Evolutionary conservation across 2,797 vertebrate genomes (phyloP).

Genomic region (Otolemur crassicaudatus): DNA sequence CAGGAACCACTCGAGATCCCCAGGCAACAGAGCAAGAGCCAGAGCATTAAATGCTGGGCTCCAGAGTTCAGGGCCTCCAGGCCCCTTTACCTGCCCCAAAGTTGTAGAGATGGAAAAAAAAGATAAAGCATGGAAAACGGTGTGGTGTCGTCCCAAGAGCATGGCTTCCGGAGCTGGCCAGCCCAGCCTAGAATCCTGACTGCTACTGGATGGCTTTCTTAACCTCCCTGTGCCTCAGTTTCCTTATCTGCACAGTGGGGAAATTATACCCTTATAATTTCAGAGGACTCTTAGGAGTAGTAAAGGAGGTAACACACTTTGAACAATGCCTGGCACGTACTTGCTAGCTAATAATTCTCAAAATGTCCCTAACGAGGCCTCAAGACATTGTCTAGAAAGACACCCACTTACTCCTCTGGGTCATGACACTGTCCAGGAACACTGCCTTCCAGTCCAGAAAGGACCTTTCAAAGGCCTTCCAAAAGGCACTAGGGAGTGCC

Average conservation of each 20-base stretch:
- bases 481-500: neutral
- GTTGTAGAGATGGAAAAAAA: neutral
- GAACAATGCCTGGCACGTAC: neutral
- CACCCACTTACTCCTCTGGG: neutral
- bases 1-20: no score
- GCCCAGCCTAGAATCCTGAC: neutral
- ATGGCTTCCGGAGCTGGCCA: neutral
- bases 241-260: neutral
- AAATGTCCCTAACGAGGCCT: neutral
- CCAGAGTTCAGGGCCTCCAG: neutral
- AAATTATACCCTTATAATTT: neutral
- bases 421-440: neutral
- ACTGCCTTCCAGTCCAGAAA: neutral
- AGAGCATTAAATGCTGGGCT: neutral
- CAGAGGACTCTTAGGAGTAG: neutral
- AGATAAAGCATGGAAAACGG: neutral
- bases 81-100: neutral
- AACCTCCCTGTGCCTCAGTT: neutral
- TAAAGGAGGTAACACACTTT: neutral
- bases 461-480: neutral
- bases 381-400: neutral
- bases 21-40: rapidly evolving
- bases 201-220: neutral
- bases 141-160: neutral
- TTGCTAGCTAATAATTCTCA: neutral